phyloP scores from a whole-genome alignment of 2,113 vertebrate species.

The Nyctibius bracteatus region DNA sequence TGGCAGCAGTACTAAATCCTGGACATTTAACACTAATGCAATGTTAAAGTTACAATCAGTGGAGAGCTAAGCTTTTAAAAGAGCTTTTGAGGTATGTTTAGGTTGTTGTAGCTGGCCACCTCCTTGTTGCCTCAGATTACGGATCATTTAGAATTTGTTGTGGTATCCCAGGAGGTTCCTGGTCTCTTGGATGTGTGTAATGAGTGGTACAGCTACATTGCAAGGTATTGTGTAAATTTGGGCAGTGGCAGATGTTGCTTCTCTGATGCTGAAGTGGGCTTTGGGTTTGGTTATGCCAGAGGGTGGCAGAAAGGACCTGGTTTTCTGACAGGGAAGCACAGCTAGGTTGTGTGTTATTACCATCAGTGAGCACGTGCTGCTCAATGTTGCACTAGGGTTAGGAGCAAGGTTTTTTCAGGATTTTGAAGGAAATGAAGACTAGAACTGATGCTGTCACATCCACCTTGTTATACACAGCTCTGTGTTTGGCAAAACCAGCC shows the following conservation, averaged over 20 bases:
- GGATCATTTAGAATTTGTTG: neutral
- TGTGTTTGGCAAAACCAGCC: neutral
- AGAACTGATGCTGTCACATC: neutral
- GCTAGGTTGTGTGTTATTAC: rapidly evolving
- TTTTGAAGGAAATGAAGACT: neutral
- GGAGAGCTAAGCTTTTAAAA: neutral
- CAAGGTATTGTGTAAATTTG: no score
- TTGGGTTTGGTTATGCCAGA: neutral
- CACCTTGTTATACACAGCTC: neutral
- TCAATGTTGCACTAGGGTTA: neutral
- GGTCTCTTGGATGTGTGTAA: neutral
- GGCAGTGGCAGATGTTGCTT: neutral
- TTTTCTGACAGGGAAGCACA: neutral
- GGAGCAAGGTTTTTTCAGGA: neutral
- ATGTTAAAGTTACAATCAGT: neutral
- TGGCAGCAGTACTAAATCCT: neutral
- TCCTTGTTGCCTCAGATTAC: neutral
- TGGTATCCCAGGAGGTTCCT: neutral
- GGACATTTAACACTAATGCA: no score
- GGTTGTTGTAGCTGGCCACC: neutral
- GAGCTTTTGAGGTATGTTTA: neutral
- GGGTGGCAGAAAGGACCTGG: neutral
- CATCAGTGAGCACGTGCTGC: neutral
- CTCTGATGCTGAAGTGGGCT: neutral
- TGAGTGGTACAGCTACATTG: neutral